Evolutionary conservation across 2,113 vertebrate genomes (phyloP), one percentile per base, ranked within the genome.

Genomic region (Erythrocebus patas): DNA sequence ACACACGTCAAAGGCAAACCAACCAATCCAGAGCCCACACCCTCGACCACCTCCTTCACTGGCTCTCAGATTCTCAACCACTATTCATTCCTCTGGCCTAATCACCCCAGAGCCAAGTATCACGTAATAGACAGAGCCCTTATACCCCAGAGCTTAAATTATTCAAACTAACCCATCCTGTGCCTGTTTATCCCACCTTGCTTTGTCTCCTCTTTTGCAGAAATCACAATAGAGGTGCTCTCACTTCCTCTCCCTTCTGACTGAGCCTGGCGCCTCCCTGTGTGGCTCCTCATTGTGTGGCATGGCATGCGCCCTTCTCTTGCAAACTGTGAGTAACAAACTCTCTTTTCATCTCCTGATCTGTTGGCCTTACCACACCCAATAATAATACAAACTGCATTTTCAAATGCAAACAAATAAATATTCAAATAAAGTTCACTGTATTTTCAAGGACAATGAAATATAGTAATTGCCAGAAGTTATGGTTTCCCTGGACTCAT

Each of bases 381-480:
- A 48, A 30, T n/a, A 52, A 75, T 57, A 52, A 48, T 22, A 61
- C 89, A 83, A 81, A 55, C 20, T 20, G 14, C 0, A 50, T 55
- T 87, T 86, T 55, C 48, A 95, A 92, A 66, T 45, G 27, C 12
- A 43, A 10, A 81, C 66, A 91, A 38, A 87, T 64, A 64, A 64
- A 64, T 59, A 57, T 27, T 30, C 52, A 70, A 81, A 70, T 55
- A 40, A 83, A 89, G 79, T 48, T 81, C 12, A 52, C 79, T 35
- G 2, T 35, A 48, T 84, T 48, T 55, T 92, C 48, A 87, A 59
- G 40, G n/a, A 96, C 91, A 75, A 59, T 50, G 66, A 95, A n/a
- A 68, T 38, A 38, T 14, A 64, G 16, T 27, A 61, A n/a, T 59
- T 20, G 55, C 23, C 52, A 78, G 32, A 59, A 78, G 13, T 38